Evolutionary conservation across 2,888 invertebrate genomes (phyloP).

Genomic region (Quadroppia sp.): DNA sequence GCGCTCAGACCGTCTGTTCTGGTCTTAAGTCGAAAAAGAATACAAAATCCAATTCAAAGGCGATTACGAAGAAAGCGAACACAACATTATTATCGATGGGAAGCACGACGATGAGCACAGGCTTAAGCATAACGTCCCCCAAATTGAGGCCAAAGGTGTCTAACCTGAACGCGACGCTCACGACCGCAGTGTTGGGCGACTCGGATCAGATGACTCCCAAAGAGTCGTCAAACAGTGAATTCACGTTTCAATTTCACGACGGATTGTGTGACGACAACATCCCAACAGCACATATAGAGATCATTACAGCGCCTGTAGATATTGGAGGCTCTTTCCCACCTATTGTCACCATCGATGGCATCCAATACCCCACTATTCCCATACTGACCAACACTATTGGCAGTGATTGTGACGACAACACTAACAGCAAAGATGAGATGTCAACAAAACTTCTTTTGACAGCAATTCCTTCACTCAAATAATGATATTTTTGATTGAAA

Average conservation of each 20-base stretch:
- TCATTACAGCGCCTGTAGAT: conserved; percentile 43
- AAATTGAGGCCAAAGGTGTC: conserved; percentile 5
- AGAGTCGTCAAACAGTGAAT: conserved; percentile 34
- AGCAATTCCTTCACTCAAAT: conserved; percentile 9
- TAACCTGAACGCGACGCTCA: conserved; percentile 22
- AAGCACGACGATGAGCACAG: background rate
- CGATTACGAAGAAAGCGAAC: background rate
- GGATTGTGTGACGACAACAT: conserved; percentile 39
- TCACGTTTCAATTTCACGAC: conserved; percentile 30
- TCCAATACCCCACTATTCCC: conserved; percentile 36
- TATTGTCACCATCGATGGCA: conserved; percentile 36
- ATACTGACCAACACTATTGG: conserved; percentile 20
- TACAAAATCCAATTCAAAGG: background rate
- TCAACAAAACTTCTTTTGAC: conserved; percentile 25
- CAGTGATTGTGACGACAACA: conserved; percentile 5
- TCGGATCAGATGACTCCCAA: conserved; percentile 16
- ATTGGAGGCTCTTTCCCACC: conserved; percentile 24
- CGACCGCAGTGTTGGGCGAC: conserved; percentile 11
- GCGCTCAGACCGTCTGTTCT: background rate
- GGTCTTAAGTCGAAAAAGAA: background rate
- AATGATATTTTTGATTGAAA: background rate
- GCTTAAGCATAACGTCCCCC: background rate
- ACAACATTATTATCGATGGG: background rate
- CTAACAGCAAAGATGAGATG: conserved; percentile 2
- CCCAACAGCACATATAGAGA: conserved; percentile 47